These are phyloP conservation scores for Manis crassicaudata DNA, from an alignment of 2,797 vertebrate genomes.

Conservation along the genomic window DNA sequence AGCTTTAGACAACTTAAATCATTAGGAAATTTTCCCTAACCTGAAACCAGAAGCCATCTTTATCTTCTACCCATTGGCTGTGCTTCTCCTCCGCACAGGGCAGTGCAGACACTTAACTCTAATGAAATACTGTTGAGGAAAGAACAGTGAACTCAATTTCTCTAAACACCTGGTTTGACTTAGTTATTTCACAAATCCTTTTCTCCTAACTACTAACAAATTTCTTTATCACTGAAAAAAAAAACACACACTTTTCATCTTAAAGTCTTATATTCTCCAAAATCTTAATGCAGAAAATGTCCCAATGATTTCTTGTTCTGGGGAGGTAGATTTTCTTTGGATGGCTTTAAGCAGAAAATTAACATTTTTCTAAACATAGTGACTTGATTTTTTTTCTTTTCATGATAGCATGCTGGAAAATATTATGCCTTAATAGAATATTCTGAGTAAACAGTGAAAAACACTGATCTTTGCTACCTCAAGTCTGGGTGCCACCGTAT, in stretches of 20 bases:
- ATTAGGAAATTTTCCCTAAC: not conserved
- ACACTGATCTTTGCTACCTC: not conserved
- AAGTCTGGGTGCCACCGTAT: not conserved
- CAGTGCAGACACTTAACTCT: not conserved
- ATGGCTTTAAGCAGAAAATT: slow-evolving; percentile 22
- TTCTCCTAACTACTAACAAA: not conserved
- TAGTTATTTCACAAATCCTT: slow-evolving; percentile 26
- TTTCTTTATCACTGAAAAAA: slow-evolving; percentile 37
- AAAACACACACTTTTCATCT: slow-evolving; percentile 19
- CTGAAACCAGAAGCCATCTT: not conserved
- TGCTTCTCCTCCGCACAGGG: not conserved
- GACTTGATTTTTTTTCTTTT: not conserved
- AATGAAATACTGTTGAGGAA: not conserved
- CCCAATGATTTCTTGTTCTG: not conserved
- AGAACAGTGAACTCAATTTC: slow-evolving; percentile 22
- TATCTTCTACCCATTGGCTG: not conserved
- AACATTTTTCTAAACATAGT: slow-evolving; percentile 24
- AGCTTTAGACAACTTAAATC: not conserved
- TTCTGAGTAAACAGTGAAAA: not conserved
- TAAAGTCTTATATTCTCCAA: slow-evolving; percentile 31
- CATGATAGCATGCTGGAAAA: slow-evolving; percentile 25
- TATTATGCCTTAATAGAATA: not conserved
- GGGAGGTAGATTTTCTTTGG: not conserved
- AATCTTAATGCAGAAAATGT: not conserved
- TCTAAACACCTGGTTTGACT: slow-evolving; percentile 36